Percentiles rank a stretch among this genome's conserved stretches.
phyloP scores from a whole-genome alignment of 2,113 vertebrate species.

The Ammospiza caudacuta region DNA sequence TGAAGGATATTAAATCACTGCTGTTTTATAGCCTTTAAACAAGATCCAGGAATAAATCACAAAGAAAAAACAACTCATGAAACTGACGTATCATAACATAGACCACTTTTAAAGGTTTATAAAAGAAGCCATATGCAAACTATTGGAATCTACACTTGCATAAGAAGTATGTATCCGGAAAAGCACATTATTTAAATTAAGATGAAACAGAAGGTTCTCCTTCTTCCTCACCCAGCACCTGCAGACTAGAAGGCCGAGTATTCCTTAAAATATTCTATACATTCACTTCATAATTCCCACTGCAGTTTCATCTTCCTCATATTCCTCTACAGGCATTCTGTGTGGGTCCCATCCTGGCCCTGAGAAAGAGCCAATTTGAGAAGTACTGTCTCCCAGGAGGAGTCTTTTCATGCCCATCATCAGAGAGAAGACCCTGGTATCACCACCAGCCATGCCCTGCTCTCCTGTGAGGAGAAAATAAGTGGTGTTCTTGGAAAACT shows the following conservation, averaged over 20 bases:
- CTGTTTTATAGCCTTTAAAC: background rate
- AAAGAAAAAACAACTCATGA: background rate
- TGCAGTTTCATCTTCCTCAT: background rate
- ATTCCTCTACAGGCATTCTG: background rate
- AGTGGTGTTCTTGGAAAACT: background rate
- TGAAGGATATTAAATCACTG: background rate
- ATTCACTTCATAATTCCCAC: background rate
- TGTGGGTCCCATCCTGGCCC: background rate
- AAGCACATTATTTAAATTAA: background rate
- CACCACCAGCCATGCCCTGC: background rate
- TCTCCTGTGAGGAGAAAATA: rapidly evolving
- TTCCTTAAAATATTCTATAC: background rate
- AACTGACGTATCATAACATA: background rate
- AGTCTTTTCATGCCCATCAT: background rate
- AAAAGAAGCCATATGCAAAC: background rate
- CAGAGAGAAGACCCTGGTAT: background rate
- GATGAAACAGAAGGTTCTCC: background rate
- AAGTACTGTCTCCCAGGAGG: background rate
- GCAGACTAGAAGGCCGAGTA: background rate
- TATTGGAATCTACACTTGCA: background rate
- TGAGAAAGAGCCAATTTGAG: background rate
- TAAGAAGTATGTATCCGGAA: background rate
- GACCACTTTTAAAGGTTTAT: background rate
- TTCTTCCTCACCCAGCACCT: background rate
- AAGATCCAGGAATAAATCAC: background rate